A percentile compares a stretch with the other conserved stretches of the same genome.
phyloP scores from a whole-genome alignment of 2,797 vertebrate genomes.

The Acipenser transmontanus region DNA sequence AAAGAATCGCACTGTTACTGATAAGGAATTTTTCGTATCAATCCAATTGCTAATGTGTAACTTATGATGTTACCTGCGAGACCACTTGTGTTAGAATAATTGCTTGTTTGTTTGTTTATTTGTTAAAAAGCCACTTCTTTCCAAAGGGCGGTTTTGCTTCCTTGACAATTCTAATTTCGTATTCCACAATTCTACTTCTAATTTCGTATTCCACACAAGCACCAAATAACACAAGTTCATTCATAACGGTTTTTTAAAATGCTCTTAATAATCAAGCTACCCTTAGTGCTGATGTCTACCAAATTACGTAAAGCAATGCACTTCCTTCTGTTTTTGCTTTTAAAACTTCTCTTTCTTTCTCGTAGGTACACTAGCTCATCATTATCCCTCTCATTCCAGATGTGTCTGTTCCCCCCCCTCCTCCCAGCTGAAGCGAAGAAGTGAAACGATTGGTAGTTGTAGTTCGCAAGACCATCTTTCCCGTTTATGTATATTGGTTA shows the following conservation, averaged over 20 bases:
- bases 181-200: conserved; percentile 38
- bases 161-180: conserved; percentile 56
- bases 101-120: too few relatives aligned
- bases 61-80: too few relatives aligned
- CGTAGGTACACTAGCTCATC: conserved; percentile 63
- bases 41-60: too few relatives aligned
- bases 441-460: conserved; percentile 41
- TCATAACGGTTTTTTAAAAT: conserved; percentile 15
- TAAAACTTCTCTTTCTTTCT: not conserved
- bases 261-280: too few relatives aligned
- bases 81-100: too few relatives aligned
- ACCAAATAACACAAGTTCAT: conserved; percentile 32
- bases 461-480: conserved; percentile 29
- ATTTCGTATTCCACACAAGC: conserved; percentile 38
- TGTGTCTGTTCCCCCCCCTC: conserved; percentile 55
- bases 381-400: conserved; percentile 54
- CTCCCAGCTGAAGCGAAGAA: conserved; percentile 31
- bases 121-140: conserved; percentile 47
- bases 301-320: not conserved
- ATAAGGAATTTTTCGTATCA: too few relatives aligned
- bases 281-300: not conserved
- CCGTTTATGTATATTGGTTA: conserved; percentile 25
- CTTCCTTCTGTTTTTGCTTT: not conserved
- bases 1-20: too few relatives aligned
- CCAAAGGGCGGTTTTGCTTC: conserved; percentile 48